Base-by-base conservation (phyloP, 2,888 invertebrate species). In the Salpingus planirostris region DNA sequence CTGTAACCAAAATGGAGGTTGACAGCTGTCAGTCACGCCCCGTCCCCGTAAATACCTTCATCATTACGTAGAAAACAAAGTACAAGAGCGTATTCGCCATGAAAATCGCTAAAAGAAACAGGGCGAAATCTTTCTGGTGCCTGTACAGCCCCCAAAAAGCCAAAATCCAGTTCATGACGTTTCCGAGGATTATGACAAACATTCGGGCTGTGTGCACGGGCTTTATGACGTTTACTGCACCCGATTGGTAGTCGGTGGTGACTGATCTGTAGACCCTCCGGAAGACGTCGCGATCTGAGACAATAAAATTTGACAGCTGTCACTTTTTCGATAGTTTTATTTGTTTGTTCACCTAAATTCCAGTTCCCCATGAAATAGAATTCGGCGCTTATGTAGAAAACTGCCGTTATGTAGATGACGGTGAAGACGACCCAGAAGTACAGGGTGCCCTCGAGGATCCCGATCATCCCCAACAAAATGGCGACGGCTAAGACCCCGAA, bases 41-140 rank as follows among this genome's bases (percentile, higher is more conserved):
- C 13, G 6, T 33, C 48, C 24, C 55, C 53, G n/a, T n/a, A n/a
- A n/a, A n/a, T 65, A 80, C 80, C 73, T 91, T 91, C 84, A 89
- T 87, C 3, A 74, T 59, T 24, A 89, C 76, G 61, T 91, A 91
- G 62, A 86, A 88, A 32, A 76, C 60, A 8, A 78, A 77, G 62
- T 91, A 90, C 3, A 90, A 67, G 37, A 88, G 67, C 13, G 90
- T 74, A 64, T 91, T 91, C 2, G 78, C 76, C 73, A 91, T 82
- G 46, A 91, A 77, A 14, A 91, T 75, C 2, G 76, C 73, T 3
- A 91, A 69, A 2, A 91, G 68, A 50, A 82, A 87, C 0, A 82
- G 78, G 0, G 87, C 86, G 60, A 91, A 84, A 65, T 88, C 86
- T 40, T 70, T 69, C 31, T 73, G 71, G 47, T 78, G 77, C 24